These are phyloP conservation scores for Ditylenchus dipsaci DNA, from an alignment of 1,140 invertebrate genomes.

Conservation along the genomic window DNA sequence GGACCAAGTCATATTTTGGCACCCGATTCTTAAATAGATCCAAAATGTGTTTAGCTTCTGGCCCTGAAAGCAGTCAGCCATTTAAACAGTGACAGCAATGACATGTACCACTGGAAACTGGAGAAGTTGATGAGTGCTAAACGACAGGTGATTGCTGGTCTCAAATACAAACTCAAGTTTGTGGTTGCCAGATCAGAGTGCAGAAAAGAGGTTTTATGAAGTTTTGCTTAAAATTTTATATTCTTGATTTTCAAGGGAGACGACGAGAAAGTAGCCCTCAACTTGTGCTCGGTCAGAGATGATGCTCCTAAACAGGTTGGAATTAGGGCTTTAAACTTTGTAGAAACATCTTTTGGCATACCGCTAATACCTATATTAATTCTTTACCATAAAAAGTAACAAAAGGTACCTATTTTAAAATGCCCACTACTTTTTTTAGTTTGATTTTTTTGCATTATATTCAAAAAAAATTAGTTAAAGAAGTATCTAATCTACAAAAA, in stretches of 20 bases:
- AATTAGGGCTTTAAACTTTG: too few species aligned
- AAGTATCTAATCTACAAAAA: too few species aligned
- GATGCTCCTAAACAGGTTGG: conserved; percentile 11
- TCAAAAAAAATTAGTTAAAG: too few species aligned
- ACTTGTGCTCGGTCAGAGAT: conserved; percentile 4
- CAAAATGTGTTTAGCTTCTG: conserved; percentile 7
- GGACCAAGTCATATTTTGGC: too few species aligned
- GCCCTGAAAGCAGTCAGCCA: not conserved
- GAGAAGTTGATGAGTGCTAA: conserved; percentile 3
- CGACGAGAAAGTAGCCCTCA: not conserved
- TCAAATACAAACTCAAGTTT: conserved; percentile 10
- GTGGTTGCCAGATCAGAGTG: not conserved
- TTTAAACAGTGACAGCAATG: conserved; percentile 2
- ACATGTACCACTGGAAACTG: conserved; percentile 8
- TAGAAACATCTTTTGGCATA: too few species aligned
- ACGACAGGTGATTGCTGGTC: conserved; percentile 2
- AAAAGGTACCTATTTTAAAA: too few species aligned
- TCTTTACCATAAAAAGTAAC: too few species aligned
- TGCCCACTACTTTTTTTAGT: too few species aligned
- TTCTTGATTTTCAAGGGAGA: not conserved
- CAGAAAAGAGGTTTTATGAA: not conserved
- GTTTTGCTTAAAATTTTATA: not conserved
- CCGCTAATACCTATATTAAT: too few species aligned
- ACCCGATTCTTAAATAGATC: too few species aligned
- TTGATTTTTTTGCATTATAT: too few species aligned